phyloP scores from a whole-genome alignment of 1,140 invertebrate species.

The Elymnias hypermnestra region DNA sequence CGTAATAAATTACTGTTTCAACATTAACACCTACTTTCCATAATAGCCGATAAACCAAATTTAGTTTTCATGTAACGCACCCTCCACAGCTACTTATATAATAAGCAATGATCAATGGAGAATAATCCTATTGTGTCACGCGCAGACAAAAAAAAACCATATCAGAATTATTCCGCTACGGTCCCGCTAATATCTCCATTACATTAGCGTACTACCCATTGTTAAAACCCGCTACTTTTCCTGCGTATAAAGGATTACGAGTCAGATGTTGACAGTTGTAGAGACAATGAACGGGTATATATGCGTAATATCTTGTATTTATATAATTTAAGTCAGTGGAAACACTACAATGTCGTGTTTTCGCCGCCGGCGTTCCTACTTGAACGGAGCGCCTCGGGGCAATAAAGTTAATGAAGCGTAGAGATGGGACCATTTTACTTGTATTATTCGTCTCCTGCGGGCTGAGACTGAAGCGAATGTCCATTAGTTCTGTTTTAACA shows the following conservation, averaged over 20 bases:
- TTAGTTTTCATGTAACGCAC: constrained; percentile 75
- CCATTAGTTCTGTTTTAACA: constrained; percentile 77
- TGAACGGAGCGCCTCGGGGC: constrained; percentile 66
- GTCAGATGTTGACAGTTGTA: constrained; percentile 65
- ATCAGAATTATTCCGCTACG: constrained; percentile 70
- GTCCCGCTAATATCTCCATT: constrained; percentile 71
- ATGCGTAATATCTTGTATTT: constrained; percentile 67
- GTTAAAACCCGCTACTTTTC: constrained; percentile 30
- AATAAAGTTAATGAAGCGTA: constrained; percentile 76
- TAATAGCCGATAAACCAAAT: constrained; percentile 76
- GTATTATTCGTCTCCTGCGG: constrained; percentile 75
- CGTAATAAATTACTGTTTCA: constrained; percentile 64
- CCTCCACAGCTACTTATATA: constrained; percentile 69
- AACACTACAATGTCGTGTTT: constrained; percentile 68
- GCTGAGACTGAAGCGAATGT: constrained; percentile 74
- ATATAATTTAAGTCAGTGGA: constrained; percentile 71
- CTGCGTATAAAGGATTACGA: constrained; percentile 55
- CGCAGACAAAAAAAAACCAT: constrained; percentile 66
- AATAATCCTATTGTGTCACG: constrained; percentile 71
- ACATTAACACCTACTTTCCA: constrained; percentile 75
- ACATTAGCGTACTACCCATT: constrained; percentile 55
- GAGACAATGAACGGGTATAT: constrained; percentile 52
- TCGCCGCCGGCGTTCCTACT: constrained; percentile 56
- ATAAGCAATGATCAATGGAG: constrained; percentile 74
- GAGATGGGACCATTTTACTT: constrained; percentile 76